These are phyloP conservation scores for Arizona elegans DNA, from an alignment of 2,113 vertebrate species.

Conservation along the genomic window DNA sequence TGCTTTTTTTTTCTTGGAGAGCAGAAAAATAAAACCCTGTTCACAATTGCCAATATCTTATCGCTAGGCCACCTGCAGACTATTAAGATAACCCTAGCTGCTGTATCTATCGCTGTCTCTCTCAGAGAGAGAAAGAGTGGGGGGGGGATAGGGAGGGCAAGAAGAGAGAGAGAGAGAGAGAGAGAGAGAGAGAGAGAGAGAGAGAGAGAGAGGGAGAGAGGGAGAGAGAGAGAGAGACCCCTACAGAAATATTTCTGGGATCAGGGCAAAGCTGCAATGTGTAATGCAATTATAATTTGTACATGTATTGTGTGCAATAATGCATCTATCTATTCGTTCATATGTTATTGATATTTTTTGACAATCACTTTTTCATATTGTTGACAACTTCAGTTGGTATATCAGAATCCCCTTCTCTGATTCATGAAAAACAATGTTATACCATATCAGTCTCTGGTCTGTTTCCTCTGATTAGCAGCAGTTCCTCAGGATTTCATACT, in stretches of 20 bases:
- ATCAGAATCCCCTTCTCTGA: neutral
- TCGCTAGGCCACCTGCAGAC: conserved; percentile 21
- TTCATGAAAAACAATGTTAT: neutral
- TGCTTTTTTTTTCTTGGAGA: neutral
- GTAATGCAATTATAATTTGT: neutral
- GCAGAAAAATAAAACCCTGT: neutral
- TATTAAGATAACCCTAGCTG: neutral
- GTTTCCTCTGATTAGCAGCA: neutral
- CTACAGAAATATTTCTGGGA: neutral
- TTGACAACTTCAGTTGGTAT: neutral
- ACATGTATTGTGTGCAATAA: neutral
- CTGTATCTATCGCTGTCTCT: neutral
- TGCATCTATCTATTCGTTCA: neutral
- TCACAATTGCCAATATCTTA: conserved; percentile 2
- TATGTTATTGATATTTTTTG: neutral
- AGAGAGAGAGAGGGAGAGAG: too few species aligned
- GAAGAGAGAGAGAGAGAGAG: too few species aligned
- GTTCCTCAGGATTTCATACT: neutral
- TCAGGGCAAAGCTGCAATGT: neutral
- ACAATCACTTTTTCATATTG: neutral
- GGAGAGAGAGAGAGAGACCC: neutral
- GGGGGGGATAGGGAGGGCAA: neutral
- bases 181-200: neutral
- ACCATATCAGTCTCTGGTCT: neutral
- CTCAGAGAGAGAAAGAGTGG: neutral